phyloP scores from a whole-genome alignment of 2,888 invertebrate genomes.

The Eurytoma adleriae region DNA sequence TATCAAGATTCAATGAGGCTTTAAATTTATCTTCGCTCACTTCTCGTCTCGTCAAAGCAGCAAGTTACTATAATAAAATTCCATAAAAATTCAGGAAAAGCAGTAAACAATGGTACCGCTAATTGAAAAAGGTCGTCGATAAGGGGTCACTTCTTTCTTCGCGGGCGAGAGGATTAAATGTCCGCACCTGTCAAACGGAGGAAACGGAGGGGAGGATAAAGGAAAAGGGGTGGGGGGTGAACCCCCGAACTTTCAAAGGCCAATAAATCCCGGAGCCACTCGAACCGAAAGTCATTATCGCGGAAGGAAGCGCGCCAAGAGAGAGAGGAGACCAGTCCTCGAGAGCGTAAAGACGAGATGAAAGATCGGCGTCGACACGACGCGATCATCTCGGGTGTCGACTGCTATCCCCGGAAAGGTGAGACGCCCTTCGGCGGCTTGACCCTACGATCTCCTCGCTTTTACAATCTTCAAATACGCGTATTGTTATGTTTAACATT shows the following conservation, averaged over 20 bases:
- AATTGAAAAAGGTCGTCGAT: slow-evolving; percentile 43
- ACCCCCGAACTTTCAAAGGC: slow-evolving; percentile 31
- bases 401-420: no score
- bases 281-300: slow-evolving; percentile 44
- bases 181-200: slow-evolving; percentile 29
- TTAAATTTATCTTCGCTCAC: no score
- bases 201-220: neutral
- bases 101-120: neutral
- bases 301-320: neutral
- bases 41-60: no score
- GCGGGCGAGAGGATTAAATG: slow-evolving; percentile 25
- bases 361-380: neutral
- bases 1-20: no score
- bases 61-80: neutral
- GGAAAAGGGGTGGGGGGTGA: no score
- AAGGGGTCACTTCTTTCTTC: neutral
- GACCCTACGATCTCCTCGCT: no score
- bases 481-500: no score
- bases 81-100: neutral
- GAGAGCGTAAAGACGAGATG: neutral
- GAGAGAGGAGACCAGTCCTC: slow-evolving; percentile 2
- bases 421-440: no score
- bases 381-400: no score
- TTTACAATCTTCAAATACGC: no score
- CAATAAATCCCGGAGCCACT: slow-evolving; percentile 41